phyloP scores from a whole-genome alignment of 1,140 invertebrate genomes.

The Brachionus angularis region DNA sequence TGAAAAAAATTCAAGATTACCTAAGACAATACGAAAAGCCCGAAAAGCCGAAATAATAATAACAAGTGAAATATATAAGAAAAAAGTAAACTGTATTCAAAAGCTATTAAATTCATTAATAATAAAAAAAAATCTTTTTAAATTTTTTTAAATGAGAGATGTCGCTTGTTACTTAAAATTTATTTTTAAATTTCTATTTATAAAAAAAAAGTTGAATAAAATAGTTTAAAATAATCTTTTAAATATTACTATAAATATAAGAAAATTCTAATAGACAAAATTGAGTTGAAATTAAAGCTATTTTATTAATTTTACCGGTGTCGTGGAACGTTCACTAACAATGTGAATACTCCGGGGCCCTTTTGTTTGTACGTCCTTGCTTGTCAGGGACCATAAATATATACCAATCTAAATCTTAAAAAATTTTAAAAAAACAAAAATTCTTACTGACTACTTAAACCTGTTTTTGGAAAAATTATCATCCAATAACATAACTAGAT shows the following conservation, averaged over 20 bases:
- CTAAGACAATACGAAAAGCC: constrained; percentile 20
- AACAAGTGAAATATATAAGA: background rate
- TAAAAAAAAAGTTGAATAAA: constrained; percentile 18
- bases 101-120: background rate
- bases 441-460: too few relatives aligned
- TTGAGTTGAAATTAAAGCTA: constrained; percentile 45
- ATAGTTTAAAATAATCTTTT: background rate
- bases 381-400: constrained; percentile 31
- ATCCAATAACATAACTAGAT: too few relatives aligned
- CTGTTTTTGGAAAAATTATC: too few relatives aligned
- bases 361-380: constrained; percentile 44
- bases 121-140: background rate
- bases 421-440: too few relatives aligned
- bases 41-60: constrained; percentile 14
- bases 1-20: constrained; percentile 20
- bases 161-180: background rate
- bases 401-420: too few relatives aligned
- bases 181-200: background rate
- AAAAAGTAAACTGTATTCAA: background rate
- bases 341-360: constrained; percentile 45
- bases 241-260: too few relatives aligned
- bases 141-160: background rate
- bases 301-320: constrained; percentile 43
- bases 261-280: background rate
- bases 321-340: constrained; percentile 44